These are phyloP conservation scores for Periplaneta americana DNA, from an alignment of 1,140 invertebrate species.

Conservation along the genomic window DNA sequence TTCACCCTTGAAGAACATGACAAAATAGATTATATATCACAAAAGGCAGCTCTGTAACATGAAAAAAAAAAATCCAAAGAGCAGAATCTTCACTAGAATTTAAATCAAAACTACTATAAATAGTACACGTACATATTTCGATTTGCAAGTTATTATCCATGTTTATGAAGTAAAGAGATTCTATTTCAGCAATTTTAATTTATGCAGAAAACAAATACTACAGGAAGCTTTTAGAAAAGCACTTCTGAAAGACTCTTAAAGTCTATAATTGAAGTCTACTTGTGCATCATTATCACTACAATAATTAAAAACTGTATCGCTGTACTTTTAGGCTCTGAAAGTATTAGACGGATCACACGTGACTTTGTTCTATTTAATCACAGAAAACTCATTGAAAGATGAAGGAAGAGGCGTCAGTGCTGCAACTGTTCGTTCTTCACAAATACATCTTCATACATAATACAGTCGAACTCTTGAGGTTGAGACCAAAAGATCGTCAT, in stretches of 20 bases:
- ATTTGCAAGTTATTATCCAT: too few relatives aligned
- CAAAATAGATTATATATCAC: too few relatives aligned
- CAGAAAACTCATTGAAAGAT: background rate
- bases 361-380: background rate
- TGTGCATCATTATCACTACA: background rate
- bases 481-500: slow-evolving; percentile 90
- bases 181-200: too few relatives aligned
- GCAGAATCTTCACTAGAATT: too few relatives aligned
- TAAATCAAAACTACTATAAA: too few relatives aligned
- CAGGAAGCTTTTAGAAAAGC: background rate
- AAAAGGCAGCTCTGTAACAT: too few relatives aligned
- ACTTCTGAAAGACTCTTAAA: background rate
- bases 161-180: too few relatives aligned
- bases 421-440: background rate
- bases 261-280: background rate
- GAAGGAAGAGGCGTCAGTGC: background rate
- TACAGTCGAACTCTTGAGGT: slow-evolving; percentile 93
- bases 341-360: background rate
- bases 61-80: too few relatives aligned
- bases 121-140: too few relatives aligned
- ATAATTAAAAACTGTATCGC: background rate
- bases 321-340: background rate
- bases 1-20: too few relatives aligned
- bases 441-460: slow-evolving; percentile 72
- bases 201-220: background rate